phyloP scores from a whole-genome alignment of 2,113 vertebrate species.

The Sceloporus undulatus region DNA sequence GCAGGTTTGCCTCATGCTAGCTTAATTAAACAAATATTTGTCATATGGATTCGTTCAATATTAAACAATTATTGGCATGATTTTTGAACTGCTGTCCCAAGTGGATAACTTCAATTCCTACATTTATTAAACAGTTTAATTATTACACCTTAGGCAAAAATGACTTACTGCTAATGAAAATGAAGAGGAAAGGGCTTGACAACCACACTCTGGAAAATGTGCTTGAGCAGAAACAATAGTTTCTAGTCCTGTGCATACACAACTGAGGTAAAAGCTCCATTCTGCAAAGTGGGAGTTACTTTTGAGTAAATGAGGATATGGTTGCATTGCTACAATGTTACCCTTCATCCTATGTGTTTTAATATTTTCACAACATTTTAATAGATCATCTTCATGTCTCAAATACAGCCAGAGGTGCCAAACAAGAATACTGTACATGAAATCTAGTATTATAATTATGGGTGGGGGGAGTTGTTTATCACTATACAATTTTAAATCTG shows the following conservation, averaged over 20 bases:
- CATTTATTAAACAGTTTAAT: constrained; percentile 16
- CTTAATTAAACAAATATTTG: constrained; percentile 27
- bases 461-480: neutral
- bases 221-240: neutral
- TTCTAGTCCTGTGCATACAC: neutral
- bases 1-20: neutral
- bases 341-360: neutral
- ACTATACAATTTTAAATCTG: neutral
- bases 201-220: neutral
- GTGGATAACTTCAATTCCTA: constrained; percentile 10
- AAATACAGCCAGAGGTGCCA: neutral
- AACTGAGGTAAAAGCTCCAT: neutral
- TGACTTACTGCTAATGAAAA: constrained; percentile 11
- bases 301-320: neutral
- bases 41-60: constrained; percentile 19
- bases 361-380: neutral
- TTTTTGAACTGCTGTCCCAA: constrained; percentile 5
- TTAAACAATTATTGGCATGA: constrained; percentile 26
- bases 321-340: neutral
- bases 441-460: neutral
- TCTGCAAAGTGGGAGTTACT: neutral
- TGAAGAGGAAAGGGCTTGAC: constrained; percentile 1
- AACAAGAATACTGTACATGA: neutral
- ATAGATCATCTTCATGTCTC: neutral
- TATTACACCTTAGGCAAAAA: constrained; percentile 13